Conservation (phyloP, 2,888 invertebrate species). For the Vesta saturnalis region DNA sequence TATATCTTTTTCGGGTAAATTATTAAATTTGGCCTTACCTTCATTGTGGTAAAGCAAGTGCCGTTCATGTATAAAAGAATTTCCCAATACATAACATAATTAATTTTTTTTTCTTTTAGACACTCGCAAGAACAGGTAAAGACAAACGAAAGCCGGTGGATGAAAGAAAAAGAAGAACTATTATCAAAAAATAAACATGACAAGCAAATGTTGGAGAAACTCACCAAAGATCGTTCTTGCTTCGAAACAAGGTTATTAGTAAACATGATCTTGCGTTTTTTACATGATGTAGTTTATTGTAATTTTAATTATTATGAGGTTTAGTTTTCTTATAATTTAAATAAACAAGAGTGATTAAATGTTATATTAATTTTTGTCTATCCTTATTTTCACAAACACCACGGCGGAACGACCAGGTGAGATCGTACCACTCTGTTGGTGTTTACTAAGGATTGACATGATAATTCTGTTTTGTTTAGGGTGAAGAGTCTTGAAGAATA, state of each 20-base stretch:
- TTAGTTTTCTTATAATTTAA: neutral
- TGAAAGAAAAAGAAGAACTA: constrained; percentile 56
- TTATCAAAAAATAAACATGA: constrained; percentile 51
- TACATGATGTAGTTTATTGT: constrained; percentile 57
- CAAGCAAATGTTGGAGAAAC: constrained; percentile 52
- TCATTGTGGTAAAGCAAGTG: too few relatives aligned
- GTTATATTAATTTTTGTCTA: constrained; percentile 2
- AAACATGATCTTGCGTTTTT: constrained; percentile 55
- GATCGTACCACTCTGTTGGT: constrained; percentile 51
- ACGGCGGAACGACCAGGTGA: constrained; percentile 50
- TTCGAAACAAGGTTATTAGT: constrained; percentile 60
- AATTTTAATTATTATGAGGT: constrained; percentile 29
- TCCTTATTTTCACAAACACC: constrained; percentile 40
- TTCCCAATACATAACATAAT: too few relatives aligned
- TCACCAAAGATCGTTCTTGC: constrained; percentile 52
- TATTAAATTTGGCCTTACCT: too few relatives aligned
- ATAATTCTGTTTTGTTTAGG: constrained; percentile 57
- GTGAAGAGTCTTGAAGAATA: constrained; percentile 49
- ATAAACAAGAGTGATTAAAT: neutral
- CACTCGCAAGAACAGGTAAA: constrained; percentile 53
- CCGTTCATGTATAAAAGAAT: too few relatives aligned
- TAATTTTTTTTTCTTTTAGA: constrained; percentile 43
- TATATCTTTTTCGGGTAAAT: too few relatives aligned
- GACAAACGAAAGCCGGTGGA: constrained; percentile 54
- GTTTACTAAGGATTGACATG: constrained; percentile 58